phyloP scores from a whole-genome alignment of 2,888 invertebrate genomes.

The Cetonia aurata region DNA sequence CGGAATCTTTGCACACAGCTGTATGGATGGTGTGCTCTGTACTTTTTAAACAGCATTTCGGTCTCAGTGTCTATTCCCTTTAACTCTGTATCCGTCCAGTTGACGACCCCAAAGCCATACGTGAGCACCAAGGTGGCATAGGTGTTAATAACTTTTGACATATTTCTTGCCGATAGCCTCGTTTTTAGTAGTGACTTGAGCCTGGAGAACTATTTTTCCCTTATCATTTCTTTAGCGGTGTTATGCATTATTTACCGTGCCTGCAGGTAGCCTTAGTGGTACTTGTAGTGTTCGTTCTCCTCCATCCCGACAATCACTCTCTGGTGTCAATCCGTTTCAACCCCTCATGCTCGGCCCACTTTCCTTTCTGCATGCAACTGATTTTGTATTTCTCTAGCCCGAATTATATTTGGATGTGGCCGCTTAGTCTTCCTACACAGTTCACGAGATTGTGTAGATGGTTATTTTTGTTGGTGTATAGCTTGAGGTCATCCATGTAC shows the following conservation, averaged over 20 bases:
- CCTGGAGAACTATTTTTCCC: no score
- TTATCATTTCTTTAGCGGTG: neutral
- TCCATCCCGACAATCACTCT: neutral
- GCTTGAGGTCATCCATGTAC: constrained; percentile 49
- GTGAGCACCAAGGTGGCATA: no score
- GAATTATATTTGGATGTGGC: constrained; percentile 47
- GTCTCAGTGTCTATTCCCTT: no score
- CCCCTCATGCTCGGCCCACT: constrained; percentile 11
- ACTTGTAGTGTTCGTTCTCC: neutral
- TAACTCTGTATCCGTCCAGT: no score
- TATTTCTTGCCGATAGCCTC: no score
- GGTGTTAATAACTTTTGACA: no score
- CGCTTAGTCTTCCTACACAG: constrained; percentile 40
- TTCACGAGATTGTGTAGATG: constrained; percentile 42
- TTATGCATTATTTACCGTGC: neutral
- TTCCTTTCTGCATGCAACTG: constrained; percentile 36
- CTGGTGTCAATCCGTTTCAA: neutral
- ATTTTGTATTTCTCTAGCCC: constrained; percentile 49
- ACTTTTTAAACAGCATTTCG: no score
- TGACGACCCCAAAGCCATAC: no score
- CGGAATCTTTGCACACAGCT: no score
- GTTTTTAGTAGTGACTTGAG: no score
- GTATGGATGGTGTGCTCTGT: no score
- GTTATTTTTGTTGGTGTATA: constrained; percentile 40
- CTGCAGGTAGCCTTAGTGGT: constrained; percentile 1